Percentiles rank a stretch among this genome's conserved stretches.
Evolutionary conservation across 2,888 invertebrate species (phyloP).

Genomic region (Mythimna vitellina): DNA sequence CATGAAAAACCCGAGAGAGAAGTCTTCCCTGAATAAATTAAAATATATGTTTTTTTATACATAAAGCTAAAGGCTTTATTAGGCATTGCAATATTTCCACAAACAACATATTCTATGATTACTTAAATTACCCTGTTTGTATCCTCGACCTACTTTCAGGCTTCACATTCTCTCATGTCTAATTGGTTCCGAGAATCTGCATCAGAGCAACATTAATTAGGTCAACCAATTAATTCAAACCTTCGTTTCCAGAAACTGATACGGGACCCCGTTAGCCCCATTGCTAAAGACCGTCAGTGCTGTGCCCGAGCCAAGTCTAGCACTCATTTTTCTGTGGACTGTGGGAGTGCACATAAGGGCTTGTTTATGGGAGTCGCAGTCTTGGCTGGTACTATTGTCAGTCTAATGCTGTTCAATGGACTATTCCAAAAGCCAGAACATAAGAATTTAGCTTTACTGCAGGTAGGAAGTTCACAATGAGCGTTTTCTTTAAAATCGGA

Average conservation of each 20-base stretch:
- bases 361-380: conserved; percentile 92
- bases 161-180: conserved; percentile 11
- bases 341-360: conserved; percentile 93
- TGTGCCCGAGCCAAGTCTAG: conserved; percentile 81
- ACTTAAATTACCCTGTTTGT: conserved; percentile 2
- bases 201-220: conserved; percentile 31
- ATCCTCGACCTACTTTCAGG: conserved; percentile 31
- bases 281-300: conserved; percentile 69
- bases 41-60: no score
- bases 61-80: not conserved
- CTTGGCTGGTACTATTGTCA: conserved; percentile 93
- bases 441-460: conserved; percentile 91
- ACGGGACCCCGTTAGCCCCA: conserved; percentile 54
- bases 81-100: not conserved
- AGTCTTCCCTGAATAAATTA: no score
- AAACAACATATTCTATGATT: not conserved
- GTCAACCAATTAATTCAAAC: conserved; percentile 26
- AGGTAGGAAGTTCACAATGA: conserved; percentile 77
- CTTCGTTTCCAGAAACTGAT: conserved; percentile 70
- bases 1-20: no score
- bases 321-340: conserved; percentile 93
- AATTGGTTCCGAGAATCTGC: conserved; percentile 28
- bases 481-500: not conserved
- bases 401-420: conserved; percentile 93
- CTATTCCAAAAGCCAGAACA: conserved; percentile 89